Evolutionary conservation across 2,113 vertebrate species (phyloP).

Genomic region (Prietella phreatophila): DNA sequence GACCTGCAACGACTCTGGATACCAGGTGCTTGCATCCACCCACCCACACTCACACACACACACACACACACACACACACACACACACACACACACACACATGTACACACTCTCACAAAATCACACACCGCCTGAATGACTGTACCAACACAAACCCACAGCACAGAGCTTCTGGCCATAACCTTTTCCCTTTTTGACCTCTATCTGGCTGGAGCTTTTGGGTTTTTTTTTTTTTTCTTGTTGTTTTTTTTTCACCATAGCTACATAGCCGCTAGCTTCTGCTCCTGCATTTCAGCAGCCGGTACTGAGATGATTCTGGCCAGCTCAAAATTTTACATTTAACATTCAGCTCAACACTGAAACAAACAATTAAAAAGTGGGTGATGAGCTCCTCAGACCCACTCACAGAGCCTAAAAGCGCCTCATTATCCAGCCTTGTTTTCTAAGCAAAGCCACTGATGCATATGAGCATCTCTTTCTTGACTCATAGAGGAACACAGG

Average conservation of each 20-base stretch:
- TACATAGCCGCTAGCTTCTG: constrained; percentile 14
- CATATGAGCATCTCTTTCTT: constrained; percentile 38
- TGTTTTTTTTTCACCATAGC: not conserved
- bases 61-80: constrained; percentile 17
- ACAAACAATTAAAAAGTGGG: constrained; percentile 31
- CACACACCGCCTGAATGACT: constrained; percentile 14
- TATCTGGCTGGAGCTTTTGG: not conserved
- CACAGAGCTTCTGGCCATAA: constrained; percentile 28
- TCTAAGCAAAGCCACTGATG: constrained; percentile 38
- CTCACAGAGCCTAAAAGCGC: constrained; percentile 43
- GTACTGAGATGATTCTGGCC: constrained; percentile 1
- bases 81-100: not conserved
- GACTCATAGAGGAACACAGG: constrained; percentile 29
- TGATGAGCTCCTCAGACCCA: constrained; percentile 23
- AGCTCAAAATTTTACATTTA: not conserved
- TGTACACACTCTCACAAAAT: constrained; percentile 24
- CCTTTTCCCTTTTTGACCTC: constrained; percentile 31
- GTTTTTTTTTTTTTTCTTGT: not conserved
- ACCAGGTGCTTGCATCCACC: constrained; percentile 79
- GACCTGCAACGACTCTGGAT: constrained; percentile 97
- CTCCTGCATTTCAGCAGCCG: constrained; percentile 6
- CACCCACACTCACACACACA: constrained; percentile 6
- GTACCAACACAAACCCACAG: constrained; percentile 30
- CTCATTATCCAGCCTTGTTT: constrained; percentile 45
- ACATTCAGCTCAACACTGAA: constrained; percentile 10